phyloP scores from a whole-genome alignment of 2,888 invertebrate genomes.

The Melieria crassipennis region DNA sequence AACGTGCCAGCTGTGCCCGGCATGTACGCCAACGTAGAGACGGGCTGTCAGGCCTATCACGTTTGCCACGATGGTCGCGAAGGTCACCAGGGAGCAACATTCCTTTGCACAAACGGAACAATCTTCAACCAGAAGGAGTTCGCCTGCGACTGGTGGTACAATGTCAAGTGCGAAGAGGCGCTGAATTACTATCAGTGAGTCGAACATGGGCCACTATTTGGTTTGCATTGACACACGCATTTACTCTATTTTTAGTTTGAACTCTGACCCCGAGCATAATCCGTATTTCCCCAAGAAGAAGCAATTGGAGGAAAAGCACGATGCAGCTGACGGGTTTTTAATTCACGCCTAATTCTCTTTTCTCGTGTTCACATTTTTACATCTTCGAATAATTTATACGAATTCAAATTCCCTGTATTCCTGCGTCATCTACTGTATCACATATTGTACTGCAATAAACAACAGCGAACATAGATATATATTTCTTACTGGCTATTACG shows the following conservation, averaged over 20 bases:
- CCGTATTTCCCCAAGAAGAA: constrained; percentile 82
- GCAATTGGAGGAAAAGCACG: constrained; percentile 55
- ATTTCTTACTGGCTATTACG: too few species aligned
- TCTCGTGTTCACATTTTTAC: neutral
- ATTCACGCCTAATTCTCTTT: constrained; percentile 53
- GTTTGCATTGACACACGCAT: neutral
- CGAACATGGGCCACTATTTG: neutral
- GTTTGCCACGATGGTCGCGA: constrained; percentile 88
- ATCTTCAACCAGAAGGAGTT: constrained; percentile 87
- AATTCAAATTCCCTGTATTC: too few species aligned
- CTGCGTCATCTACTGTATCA: too few species aligned
- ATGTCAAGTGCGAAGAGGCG: constrained; percentile 84
- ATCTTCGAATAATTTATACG: too few species aligned
- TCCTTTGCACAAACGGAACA: constrained; percentile 87
- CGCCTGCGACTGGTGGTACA: constrained; percentile 93
- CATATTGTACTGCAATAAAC: too few species aligned
- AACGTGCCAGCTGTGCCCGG: constrained; percentile 84
- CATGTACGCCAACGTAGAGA: constrained; percentile 91
- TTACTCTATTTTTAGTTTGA: constrained; percentile 70
- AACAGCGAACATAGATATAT: too few species aligned
- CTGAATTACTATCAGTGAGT: constrained; percentile 76
- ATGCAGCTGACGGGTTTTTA: constrained; percentile 55
- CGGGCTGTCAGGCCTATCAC: constrained; percentile 90
- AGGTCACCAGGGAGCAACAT: constrained; percentile 83
- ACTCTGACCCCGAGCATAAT: constrained; percentile 82